Base-by-base conservation (phyloP, 2,888 invertebrate genomes). In the Cheilosia vulpina region DNA sequence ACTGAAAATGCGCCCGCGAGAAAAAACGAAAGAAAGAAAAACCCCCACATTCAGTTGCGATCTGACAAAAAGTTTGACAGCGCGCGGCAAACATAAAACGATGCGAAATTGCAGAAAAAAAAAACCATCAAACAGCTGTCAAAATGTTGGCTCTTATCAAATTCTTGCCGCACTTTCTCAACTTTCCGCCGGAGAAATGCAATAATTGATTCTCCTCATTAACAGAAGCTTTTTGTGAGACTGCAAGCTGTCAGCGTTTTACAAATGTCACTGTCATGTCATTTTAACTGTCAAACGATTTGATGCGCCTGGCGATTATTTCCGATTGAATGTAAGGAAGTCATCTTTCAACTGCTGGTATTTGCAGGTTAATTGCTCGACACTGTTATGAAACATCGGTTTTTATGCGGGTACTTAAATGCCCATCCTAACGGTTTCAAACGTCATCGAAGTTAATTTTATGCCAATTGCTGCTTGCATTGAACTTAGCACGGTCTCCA, bases 381-480 rank as follows among this genome's bases (percentile, higher is more conserved):
- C 47, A 27, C 21, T 41, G 52, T 60, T 52, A 73, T 45, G 63
- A 58, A 73, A 69, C 50, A 47, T 75, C 57, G 50, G 45, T 75
- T 79, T 73, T 41, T 41, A 50, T 50, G 66, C 69, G 58, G 75
- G 6, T 41, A 80, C 60, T 69, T 53, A 69, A 69, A 58, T 71
- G 69, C 50, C 4, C 43, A 47, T 68, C 72, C 68, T 83, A 73
- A 78, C 83, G 83, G 78, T 63, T 63, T 52, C 21, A 53, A 52
- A 55, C 77, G 73, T 73, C 83, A 78, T 65, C 75, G 45, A 75
- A 75, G 75, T 60, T 71, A 71, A 80, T 84, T 75, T 76, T 55
- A 79, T 79, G 71, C 65, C 75, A 84, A 80, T 75, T 84, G 80
- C 80, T 38, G 31, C 47, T 79, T 57, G 58, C 84, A 75, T 79